Evolutionary conservation across 2,113 vertebrate species (phyloP).

Genomic region (Speoplatyrhinus poulsoni): DNA sequence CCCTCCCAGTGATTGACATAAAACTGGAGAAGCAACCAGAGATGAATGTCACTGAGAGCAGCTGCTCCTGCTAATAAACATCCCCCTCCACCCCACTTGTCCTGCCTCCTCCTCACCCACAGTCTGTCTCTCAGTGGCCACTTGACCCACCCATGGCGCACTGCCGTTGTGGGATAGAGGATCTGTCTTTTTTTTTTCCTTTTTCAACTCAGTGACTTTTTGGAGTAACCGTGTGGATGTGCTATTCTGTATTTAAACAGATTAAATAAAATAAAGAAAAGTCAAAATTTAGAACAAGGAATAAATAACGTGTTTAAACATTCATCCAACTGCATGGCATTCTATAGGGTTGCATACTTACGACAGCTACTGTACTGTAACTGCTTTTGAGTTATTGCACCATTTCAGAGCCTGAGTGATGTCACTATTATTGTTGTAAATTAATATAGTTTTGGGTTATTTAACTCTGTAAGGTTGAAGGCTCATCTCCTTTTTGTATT

Average conservation of each 20-base stretch:
- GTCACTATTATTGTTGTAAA: conserved; percentile 75
- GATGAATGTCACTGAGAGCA: conserved; percentile 87
- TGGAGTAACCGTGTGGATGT: conserved; percentile 82
- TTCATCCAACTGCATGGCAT: conserved; percentile 87
- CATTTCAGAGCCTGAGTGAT: conserved; percentile 77
- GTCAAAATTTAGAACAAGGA: conserved; percentile 61
- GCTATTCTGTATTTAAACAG: conserved; percentile 77
- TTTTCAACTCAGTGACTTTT: conserved; percentile 81
- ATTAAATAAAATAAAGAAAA: conserved; percentile 55
- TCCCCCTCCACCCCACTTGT: conserved; percentile 47
- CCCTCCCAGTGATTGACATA: conserved; percentile 86
- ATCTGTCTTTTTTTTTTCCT: conserved; percentile 58
- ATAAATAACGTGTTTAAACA: conserved; percentile 64
- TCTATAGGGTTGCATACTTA: conserved; percentile 83
- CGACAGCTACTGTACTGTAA: conserved; percentile 60
- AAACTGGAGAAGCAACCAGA: conserved; percentile 88
- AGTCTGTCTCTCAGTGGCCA: conserved; percentile 79
- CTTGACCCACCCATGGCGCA: conserved; percentile 62
- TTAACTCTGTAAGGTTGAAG: conserved; percentile 54
- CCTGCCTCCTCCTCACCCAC: conserved; percentile 65
- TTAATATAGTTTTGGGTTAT: conserved; percentile 63
- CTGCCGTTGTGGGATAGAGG: conserved; percentile 69
- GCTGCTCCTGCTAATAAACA: conserved; percentile 86
- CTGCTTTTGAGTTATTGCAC: conserved; percentile 82
- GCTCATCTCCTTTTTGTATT: conserved; percentile 27